phyloP scores from a whole-genome alignment of 2,888 invertebrate genomes.

The Microplitis manilae region DNA sequence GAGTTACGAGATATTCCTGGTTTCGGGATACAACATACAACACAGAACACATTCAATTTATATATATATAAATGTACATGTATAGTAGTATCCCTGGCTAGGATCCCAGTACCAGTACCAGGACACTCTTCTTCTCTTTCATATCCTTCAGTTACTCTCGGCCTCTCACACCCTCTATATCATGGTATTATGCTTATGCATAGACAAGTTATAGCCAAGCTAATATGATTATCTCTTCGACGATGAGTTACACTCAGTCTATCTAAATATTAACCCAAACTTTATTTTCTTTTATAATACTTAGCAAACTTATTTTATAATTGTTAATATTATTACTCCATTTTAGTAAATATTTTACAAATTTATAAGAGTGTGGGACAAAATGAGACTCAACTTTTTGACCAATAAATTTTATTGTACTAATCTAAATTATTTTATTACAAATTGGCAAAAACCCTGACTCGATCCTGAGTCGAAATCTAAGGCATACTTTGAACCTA shows the following conservation, averaged over 20 bases:
- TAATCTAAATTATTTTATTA: no score
- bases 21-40: slow-evolving; percentile 10
- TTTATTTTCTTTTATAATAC: neutral
- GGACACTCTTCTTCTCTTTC: slow-evolving; percentile 37
- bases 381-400: no score
- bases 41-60: slow-evolving; percentile 27
- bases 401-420: no score
- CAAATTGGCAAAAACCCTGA: no score
- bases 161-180: slow-evolving; percentile 45
- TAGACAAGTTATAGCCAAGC: slow-evolving; percentile 69
- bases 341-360: no score
- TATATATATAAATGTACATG: slow-evolving; percentile 40
- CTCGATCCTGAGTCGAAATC: no score
- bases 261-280: neutral
- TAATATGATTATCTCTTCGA: slow-evolving; percentile 71
- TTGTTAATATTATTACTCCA: no score
- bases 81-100: slow-evolving; percentile 59
- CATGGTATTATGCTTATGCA: slow-evolving; percentile 69
- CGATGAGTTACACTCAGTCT: slow-evolving; percentile 48
- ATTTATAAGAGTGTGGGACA: no score
- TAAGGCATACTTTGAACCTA: no score
- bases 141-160: slow-evolving; percentile 6
- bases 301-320: neutral
- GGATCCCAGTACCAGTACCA: slow-evolving; percentile 63
- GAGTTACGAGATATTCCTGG: slow-evolving; percentile 26